Conservation (phyloP, 2,888 invertebrate genomes). For the Pardosa pseudoannulata region DNA sequence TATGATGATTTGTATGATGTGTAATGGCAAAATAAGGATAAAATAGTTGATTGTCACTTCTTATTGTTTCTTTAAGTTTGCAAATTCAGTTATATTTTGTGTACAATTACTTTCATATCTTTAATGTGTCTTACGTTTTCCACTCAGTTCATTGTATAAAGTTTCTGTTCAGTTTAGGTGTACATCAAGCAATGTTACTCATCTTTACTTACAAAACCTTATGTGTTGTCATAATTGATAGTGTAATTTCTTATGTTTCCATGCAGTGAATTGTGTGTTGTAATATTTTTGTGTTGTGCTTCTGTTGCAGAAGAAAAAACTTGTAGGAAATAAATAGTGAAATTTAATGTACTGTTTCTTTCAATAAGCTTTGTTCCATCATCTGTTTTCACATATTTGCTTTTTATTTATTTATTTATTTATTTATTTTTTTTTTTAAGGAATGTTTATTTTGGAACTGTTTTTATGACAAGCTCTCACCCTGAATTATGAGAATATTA, state of each 20-base stretch:
- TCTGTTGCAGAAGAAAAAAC: conserved; percentile 32
- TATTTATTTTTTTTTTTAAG: no score
- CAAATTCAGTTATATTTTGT: not conserved
- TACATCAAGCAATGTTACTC: conserved; percentile 1
- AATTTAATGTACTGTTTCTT: conserved; percentile 4
- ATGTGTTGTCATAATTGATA: conserved; percentile 15
- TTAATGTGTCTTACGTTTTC: not conserved
- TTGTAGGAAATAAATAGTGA: conserved; percentile 60
- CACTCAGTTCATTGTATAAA: not conserved
- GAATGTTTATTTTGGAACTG: no score
- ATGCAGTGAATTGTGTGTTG: conserved; percentile 54
- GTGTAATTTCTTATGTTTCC: conserved; percentile 16
- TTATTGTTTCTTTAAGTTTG: not conserved
- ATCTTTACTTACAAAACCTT: not conserved
- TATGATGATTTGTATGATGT: no score
- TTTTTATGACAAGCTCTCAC: no score
- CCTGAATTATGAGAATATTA: no score
- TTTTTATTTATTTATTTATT: no score
- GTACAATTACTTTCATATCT: not conserved
- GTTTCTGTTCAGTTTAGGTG: conserved; percentile 16
- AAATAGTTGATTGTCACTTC: not conserved
- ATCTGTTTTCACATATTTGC: no score
- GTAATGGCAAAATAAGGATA: no score
- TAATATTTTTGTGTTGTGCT: conserved; percentile 59
- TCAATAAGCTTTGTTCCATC: not conserved